phyloP scores from a whole-genome alignment of 2,797 vertebrate species.

The Typhlichthys subterraneus region DNA sequence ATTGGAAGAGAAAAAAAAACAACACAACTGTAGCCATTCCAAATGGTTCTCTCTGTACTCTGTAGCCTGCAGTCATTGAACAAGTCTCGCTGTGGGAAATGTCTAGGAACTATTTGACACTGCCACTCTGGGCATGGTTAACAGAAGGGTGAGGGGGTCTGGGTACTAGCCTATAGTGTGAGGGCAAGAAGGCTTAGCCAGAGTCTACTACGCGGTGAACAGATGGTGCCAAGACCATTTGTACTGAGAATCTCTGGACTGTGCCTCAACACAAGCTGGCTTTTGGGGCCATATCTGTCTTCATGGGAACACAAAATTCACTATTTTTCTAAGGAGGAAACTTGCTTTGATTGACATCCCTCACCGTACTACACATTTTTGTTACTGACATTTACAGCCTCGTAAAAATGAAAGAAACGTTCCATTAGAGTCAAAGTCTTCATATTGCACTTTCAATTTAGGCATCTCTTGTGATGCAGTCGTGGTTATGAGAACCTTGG shows the following conservation, averaged over 20 bases:
- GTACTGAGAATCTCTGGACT: conserved; percentile 11
- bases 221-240: conserved; percentile 43
- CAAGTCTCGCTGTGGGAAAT: not conserved
- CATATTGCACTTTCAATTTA: not conserved
- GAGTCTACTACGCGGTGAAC: conserved; percentile 32
- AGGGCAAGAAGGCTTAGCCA: conserved; percentile 30
- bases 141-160: conserved; percentile 16
- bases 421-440: not conserved
- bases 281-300: not conserved
- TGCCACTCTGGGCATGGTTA: conserved; percentile 18
- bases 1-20: too few species aligned
- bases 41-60: not conserved
- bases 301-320: not conserved
- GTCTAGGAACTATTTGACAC: conserved; percentile 24
- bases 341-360: too few species aligned
- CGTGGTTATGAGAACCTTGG: too few species aligned
- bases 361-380: too few species aligned
- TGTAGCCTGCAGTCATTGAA: not conserved
- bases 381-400: too few species aligned
- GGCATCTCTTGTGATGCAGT: not conserved
- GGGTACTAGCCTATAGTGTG: conserved; percentile 20
- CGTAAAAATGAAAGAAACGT: too few species aligned
- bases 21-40: not conserved
- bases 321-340: too few species aligned
- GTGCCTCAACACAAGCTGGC: conserved; percentile 19